These are phyloP conservation scores for Sinella curviseta DNA, from an alignment of 1,140 invertebrate species.

Conservation along the genomic window DNA sequence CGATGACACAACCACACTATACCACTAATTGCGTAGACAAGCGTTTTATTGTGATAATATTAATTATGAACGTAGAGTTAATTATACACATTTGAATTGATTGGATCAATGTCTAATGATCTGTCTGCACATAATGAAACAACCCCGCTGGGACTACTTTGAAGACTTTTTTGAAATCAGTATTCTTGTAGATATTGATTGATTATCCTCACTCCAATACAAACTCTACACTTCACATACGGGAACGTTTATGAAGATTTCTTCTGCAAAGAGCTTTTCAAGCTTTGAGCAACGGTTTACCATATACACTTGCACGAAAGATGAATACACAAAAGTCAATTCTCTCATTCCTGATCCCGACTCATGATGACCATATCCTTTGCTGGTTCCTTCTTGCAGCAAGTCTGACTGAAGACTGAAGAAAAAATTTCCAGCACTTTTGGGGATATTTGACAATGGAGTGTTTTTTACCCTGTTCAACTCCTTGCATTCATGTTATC, in stretches of 20 bases:
- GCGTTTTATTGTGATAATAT: no score
- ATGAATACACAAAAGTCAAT: background rate
- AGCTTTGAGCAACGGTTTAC: background rate
- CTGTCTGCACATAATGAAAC: conserved; percentile 14
- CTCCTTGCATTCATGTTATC: no score
- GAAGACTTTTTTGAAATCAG: no score
- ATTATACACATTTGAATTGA: background rate
- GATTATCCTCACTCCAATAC: no score
- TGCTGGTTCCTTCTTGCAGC: background rate
- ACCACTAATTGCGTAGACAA: no score
- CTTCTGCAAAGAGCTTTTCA: background rate
- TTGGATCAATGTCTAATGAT: conserved; percentile 20
- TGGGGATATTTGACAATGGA: conserved; percentile 20
- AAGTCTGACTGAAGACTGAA: conserved; percentile 10
- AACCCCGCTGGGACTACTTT: conserved; percentile 13
- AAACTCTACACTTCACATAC: no score
- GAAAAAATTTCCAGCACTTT: conserved; percentile 13
- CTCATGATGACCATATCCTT: no score
- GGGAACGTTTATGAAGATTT: no score
- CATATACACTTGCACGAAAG: background rate
- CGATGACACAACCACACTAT: no score
- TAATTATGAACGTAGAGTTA: conserved; percentile 1
- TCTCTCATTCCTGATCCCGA: no score
- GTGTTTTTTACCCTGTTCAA: no score
- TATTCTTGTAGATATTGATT: no score